Evolutionary conservation across 2,888 invertebrate genomes (phyloP).

Genomic region (Molanna angustata): DNA sequence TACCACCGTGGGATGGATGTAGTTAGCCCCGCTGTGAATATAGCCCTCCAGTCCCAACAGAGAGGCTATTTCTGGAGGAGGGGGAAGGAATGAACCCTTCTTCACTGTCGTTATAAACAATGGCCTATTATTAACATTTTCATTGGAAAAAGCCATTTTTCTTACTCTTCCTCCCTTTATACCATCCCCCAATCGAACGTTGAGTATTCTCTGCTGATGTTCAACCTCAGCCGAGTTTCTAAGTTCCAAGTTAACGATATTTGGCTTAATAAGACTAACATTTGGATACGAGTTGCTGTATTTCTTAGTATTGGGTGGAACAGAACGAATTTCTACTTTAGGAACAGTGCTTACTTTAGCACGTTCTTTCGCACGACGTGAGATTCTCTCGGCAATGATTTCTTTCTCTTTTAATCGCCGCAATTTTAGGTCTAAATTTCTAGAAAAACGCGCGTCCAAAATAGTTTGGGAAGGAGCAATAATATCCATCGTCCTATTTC

Average conservation of each 20-base stretch:
- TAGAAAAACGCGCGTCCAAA: slow-evolving; percentile 60
- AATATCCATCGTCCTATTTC: slow-evolving; percentile 26
- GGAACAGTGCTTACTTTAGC: slow-evolving; percentile 22
- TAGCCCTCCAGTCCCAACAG: slow-evolving; percentile 57
- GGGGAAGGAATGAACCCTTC: slow-evolving; percentile 74
- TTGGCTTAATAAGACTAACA: slow-evolving; percentile 33
- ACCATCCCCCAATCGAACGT: slow-evolving; percentile 11
- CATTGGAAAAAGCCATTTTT: slow-evolving; percentile 17
- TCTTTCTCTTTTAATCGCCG: slow-evolving; percentile 65
- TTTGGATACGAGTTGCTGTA: slow-evolving; percentile 43
- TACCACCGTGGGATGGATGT: slow-evolving; percentile 46
- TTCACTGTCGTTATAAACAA: slow-evolving; percentile 81
- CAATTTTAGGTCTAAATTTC: slow-evolving; percentile 69
- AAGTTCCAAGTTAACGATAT: slow-evolving; percentile 26
- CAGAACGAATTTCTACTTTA: slow-evolving; percentile 17
- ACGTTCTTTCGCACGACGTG: slow-evolving; percentile 33
- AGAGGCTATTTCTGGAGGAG: slow-evolving; percentile 68
- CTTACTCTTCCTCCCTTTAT: slow-evolving; percentile 33
- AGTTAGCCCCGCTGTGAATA: slow-evolving; percentile 43
- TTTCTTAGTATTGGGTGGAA: slow-evolving; percentile 29
- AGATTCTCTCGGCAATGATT: slow-evolving; percentile 37
- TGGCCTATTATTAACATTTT: slow-evolving; percentile 42
- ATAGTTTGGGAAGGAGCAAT: slow-evolving; percentile 38
- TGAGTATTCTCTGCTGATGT: not conserved
- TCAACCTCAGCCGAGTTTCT: slow-evolving; percentile 34